phyloP scores from a whole-genome alignment of 2,888 invertebrate genomes.

The Eurytoma californica region DNA sequence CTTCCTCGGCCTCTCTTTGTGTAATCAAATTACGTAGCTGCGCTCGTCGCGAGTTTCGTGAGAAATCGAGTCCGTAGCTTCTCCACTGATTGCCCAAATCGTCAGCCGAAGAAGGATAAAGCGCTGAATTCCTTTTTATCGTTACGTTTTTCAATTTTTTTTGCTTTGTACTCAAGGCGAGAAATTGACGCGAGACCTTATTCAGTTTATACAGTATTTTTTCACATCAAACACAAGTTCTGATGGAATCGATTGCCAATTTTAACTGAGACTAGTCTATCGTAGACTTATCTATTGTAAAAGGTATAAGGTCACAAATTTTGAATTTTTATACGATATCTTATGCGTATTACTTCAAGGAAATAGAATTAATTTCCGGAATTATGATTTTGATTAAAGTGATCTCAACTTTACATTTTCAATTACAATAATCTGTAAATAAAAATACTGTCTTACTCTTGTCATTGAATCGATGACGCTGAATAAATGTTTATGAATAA shows the following conservation, averaged over 20 bases:
- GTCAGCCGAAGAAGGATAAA: background rate
- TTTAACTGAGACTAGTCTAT: slow-evolving; percentile 1
- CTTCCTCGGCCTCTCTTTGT: slow-evolving; percentile 9
- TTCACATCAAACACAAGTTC: background rate
- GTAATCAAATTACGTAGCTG: slow-evolving; percentile 39
- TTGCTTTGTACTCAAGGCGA: no score
- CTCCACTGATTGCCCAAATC: slow-evolving; percentile 15
- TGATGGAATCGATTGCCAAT: background rate
- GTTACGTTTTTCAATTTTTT: background rate
- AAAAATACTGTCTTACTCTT: slow-evolving; percentile 48
- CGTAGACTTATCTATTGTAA: slow-evolving; percentile 3
- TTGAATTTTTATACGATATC: background rate
- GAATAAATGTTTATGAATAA: slow-evolving; percentile 48
- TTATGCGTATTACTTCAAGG: background rate
- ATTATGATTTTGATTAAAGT: background rate
- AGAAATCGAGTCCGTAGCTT: slow-evolving; percentile 33
- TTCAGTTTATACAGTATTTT: background rate
- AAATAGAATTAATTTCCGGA: background rate
- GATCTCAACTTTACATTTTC: slow-evolving; percentile 27
- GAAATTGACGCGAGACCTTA: background rate
- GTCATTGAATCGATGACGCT: slow-evolving; percentile 42
- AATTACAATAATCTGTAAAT: slow-evolving; percentile 29
- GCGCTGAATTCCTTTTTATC: slow-evolving; percentile 10
- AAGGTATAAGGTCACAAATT: slow-evolving; percentile 14
- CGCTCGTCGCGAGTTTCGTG: background rate